These are phyloP conservation scores for Bufo bufo DNA, from an alignment of 2,113 vertebrate genomes.

Conservation along the genomic window DNA sequence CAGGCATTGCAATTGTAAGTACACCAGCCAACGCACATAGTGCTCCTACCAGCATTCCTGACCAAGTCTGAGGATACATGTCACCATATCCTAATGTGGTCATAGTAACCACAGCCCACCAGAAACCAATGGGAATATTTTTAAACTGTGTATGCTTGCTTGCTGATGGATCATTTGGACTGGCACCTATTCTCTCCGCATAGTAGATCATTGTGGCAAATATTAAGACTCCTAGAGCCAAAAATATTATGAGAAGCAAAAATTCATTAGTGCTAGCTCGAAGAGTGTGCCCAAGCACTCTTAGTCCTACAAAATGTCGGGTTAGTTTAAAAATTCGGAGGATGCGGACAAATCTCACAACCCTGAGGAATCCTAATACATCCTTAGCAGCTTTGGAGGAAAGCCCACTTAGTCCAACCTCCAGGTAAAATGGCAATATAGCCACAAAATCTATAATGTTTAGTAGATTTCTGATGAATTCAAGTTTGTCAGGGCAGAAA, in stretches of 20 bases:
- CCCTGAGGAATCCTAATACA: conserved; percentile 95
- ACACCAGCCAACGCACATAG: conserved; percentile 92
- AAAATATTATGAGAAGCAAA: conserved; percentile 96
- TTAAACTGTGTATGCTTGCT: conserved; percentile 93
- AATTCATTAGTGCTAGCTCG: conserved; percentile 96
- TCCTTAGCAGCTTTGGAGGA: conserved; percentile 98
- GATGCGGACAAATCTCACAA: conserved; percentile 96
- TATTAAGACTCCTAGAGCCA: conserved; percentile 94
- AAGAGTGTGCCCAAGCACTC: conserved; percentile 94
- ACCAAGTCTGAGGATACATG: conserved; percentile 98
- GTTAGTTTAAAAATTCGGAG: conserved; percentile 98
- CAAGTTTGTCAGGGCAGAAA: conserved; percentile 96
- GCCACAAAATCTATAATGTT: conserved; percentile 99
- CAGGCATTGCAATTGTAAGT: conserved; percentile 96
- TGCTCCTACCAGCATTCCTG: conserved; percentile 96
- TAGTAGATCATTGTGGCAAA: conserved; percentile 99
- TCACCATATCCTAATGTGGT: conserved; percentile 96
- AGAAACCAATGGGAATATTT: conserved; percentile 98
- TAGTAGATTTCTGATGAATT: conserved; percentile 93
- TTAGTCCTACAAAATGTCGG: conserved; percentile 93
- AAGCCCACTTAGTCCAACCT: conserved; percentile 93
- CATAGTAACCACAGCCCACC: conserved; percentile 99
- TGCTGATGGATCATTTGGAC: conserved; percentile 89
- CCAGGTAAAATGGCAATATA: conserved; percentile 95
- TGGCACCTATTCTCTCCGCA: conserved; percentile 92